Evolutionary conservation across 2,888 invertebrate genomes (phyloP), one percentile per base, ranked within the genome.

Genomic region (Napeogenes sylphis): DNA sequence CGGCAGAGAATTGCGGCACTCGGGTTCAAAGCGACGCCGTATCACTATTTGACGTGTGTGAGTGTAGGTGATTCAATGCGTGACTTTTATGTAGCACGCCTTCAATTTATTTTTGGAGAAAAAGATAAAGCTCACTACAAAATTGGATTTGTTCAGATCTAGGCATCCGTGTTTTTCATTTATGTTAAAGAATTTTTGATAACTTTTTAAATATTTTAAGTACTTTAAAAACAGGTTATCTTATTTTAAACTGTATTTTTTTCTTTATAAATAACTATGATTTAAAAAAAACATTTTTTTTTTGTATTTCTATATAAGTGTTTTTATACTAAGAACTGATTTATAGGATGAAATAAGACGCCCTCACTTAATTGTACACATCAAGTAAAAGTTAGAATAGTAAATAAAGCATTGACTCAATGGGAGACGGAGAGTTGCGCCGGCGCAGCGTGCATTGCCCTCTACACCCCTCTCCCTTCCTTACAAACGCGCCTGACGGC

Each of bases 401-500:
- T 82, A 81, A 83, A 79, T 80, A 79, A 83, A 84, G 79, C 82
- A 81, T 81, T 77, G 80, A 77, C 76, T 87, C 87, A 88, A 79
- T 78, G 89, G 84, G 77, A 82, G 79, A 80, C 76, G 76, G 78
- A 77, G 83, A 78, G 80, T 67, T 84, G 86, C 87, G 85, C 83
- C 75, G 79, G 84, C 85, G 85, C 82, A 78, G 84, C 85, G 88
- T 83, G 81, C 89, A 85, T 85, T 89, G 88, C 75, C 81, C 81
- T 80, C 81, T 75, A 62, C 76, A 68, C 77, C 73, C 74, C 69
- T 72, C 72, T 74, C 70, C 77, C 61, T 69, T 67, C 71, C 69
- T 71, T 77, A 79, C 81, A 81, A 88, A 90, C 90, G 89, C 87
- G 90, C 81, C 88, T 88, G 91, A 91, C 91, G 85, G 90, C 91